Conservation (phyloP, 2,113 vertebrate genomes). For the Gavia stellata region DNA sequence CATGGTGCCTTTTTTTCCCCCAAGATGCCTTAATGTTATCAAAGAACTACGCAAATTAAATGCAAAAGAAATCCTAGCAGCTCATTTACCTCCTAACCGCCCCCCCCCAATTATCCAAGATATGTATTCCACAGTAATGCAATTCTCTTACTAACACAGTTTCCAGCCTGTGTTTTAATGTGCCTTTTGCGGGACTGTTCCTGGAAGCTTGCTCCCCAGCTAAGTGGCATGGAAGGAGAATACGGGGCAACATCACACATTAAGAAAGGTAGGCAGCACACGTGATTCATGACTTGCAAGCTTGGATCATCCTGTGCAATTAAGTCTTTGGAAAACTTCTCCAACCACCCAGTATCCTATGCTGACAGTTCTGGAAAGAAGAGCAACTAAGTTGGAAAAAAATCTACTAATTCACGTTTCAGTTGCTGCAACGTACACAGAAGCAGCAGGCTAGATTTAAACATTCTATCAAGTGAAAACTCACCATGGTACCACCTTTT, state of each 20-base stretch:
- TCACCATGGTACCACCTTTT: neutral
- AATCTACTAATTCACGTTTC: neutral
- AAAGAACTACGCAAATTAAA: conserved; percentile 20
- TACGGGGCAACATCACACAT: neutral
- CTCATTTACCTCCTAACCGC: neutral
- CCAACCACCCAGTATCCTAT: neutral
- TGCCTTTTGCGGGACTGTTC: neutral
- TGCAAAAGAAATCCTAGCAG: neutral
- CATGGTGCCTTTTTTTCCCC: neutral
- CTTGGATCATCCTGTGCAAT: neutral
- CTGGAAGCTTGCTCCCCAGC: neutral
- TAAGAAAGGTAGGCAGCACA: neutral
- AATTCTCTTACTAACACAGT: neutral
- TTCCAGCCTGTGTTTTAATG: neutral
- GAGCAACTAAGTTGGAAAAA: neutral
- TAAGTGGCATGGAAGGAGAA: neutral
- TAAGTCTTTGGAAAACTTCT: neutral
- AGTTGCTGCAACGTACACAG: neutral
- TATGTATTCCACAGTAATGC: neutral
- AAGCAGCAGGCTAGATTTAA: neutral
- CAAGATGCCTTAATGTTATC: neutral
- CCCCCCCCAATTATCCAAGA: neutral
- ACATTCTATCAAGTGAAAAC: neutral
- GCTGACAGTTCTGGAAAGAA: neutral
- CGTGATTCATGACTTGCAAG: neutral